These are phyloP conservation scores for Oncopeltus fasciatus DNA, from an alignment of 1,140 invertebrate species.

Conservation along the genomic window DNA sequence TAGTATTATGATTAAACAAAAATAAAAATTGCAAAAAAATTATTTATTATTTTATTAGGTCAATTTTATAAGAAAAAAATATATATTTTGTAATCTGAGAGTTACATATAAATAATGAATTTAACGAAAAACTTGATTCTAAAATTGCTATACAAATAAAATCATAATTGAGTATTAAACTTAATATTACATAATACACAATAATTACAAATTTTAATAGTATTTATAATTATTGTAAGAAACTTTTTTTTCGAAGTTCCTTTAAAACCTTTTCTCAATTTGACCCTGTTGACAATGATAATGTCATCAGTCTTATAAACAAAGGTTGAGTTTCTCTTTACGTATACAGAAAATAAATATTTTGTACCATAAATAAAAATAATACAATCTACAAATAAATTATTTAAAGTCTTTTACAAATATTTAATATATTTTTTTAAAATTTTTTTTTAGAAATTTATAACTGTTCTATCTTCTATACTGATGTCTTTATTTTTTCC, in stretches of 20 bases:
- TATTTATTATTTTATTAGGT: no score
- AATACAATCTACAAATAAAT: neutral
- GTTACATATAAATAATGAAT: neutral
- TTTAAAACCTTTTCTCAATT: neutral
- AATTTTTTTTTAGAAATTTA: neutral
- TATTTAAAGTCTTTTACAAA: neutral
- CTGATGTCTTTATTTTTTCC: neutral
- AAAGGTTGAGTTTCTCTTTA: neutral
- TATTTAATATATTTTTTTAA: neutral
- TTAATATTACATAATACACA: neutral
- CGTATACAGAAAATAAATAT: conserved; percentile 3
- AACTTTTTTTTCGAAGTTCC: neutral
- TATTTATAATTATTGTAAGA: neutral
- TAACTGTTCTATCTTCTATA: neutral
- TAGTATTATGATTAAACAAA: no score
- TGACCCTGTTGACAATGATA: conserved; percentile 6
- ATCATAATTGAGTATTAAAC: neutral
- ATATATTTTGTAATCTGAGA: neutral
- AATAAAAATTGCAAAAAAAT: no score
- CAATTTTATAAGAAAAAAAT: no score
- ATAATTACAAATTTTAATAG: neutral
- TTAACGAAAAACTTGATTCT: no score
- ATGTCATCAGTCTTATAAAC: conserved; percentile 6
- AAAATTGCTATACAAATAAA: neutral
- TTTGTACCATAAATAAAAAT: neutral